A percentile compares a stretch with the other conserved stretches of the same genome.
These are phyloP conservation scores for Exaiptasia diaphana DNA, from an alignment of 64 coral and sea anemone genomes.

Conservation along the genomic window DNA sequence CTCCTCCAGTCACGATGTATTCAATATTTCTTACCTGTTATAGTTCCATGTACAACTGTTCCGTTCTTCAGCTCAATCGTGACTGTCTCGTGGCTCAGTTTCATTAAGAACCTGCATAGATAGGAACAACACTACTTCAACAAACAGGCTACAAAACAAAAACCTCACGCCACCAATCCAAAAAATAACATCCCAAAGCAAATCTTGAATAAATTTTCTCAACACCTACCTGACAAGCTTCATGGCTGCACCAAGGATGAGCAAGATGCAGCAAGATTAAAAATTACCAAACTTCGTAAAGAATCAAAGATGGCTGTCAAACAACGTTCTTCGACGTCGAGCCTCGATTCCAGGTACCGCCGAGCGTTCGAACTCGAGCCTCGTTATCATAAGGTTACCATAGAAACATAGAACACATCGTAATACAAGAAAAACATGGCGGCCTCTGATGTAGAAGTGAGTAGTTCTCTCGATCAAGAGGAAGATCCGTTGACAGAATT, in stretches of 20 bases:
- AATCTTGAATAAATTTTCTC: neutral
- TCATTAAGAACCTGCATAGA: conserved; percentile 95
- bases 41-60: conserved; percentile 97
- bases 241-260: conserved; percentile 74
- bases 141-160: neutral
- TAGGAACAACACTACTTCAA: neutral
- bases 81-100: conserved; percentile 96
- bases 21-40: conserved; percentile 92
- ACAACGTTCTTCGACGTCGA: conserved; percentile 34
- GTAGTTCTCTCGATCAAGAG: conserved; percentile 94
- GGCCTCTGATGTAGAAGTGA: conserved; percentile 86
- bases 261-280: conserved; percentile 89
- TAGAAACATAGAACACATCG: conserved; percentile 29
- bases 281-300: conserved; percentile 84
- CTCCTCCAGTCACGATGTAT: no score
- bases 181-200: neutral
- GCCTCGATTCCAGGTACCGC: conserved; percentile 21
- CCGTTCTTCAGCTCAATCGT: conserved; percentile 98
- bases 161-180: neutral
- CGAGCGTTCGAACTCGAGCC: conserved; percentile 16
- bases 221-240: conserved; percentile 84
- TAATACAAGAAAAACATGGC: conserved; percentile 77
- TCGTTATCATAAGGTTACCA: conserved; percentile 49
- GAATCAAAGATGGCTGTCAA: conserved; percentile 67
- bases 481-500: conserved; percentile 89